These are phyloP conservation scores for Cepphus grylle DNA, from an alignment of 2,113 vertebrate species.

Conservation along the genomic window DNA sequence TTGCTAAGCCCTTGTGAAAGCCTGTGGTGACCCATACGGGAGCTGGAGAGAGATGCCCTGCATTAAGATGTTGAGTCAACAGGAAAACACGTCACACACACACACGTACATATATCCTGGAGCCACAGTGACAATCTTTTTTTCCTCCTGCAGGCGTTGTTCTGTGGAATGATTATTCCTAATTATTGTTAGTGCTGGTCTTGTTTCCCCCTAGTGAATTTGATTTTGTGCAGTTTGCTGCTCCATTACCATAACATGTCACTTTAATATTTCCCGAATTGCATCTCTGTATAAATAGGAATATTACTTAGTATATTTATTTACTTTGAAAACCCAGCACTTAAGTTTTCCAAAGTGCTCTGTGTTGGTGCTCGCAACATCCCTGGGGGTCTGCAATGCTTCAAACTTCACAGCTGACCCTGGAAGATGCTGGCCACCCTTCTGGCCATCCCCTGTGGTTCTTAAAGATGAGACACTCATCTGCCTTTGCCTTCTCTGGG, in stretches of 20 bases:
- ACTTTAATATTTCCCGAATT: neutral
- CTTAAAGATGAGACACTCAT: neutral
- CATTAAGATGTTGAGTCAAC: neutral
- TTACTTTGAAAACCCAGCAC: neutral
- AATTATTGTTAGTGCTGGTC: neutral
- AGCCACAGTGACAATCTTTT: neutral
- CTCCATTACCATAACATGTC: neutral
- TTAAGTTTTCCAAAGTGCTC: neutral
- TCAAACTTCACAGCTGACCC: neutral
- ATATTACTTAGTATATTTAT: neutral
- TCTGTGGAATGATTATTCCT: neutral
- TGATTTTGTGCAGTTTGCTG: neutral
- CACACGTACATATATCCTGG: neutral
- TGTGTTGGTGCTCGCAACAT: neutral
- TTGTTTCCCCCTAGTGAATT: neutral
- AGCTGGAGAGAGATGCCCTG: constrained; percentile 2
- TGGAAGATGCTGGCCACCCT: neutral
- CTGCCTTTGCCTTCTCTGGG: neutral
- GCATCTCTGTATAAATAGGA: neutral
- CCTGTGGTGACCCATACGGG: constrained; percentile 28
- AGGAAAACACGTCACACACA: neutral
- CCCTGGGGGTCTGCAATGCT: neutral
- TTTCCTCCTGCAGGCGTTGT: neutral
- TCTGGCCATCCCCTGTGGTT: neutral
- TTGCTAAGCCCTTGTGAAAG: neutral